Conservation (phyloP, 2,888 invertebrate genomes). For the Amphimallon solstitiale region DNA sequence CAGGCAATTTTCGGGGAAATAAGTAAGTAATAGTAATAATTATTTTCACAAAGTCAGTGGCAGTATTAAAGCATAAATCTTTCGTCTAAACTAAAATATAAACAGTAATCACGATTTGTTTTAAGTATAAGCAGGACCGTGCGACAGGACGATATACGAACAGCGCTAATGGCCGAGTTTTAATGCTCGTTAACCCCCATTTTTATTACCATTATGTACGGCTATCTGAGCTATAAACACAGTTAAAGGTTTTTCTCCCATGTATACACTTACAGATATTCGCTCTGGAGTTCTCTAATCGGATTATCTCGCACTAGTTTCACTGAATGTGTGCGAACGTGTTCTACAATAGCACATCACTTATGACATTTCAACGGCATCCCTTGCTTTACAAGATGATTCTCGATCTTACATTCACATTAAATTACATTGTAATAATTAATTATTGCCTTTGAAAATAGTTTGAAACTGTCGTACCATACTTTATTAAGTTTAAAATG, state of each 20-base stretch:
- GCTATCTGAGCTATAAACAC: conserved; percentile 45
- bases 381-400: conserved; percentile 8
- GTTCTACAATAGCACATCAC: neutral
- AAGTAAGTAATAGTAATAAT: neutral
- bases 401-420: conserved; percentile 11
- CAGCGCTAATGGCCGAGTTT: conserved; percentile 50
- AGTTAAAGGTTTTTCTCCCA: conserved; percentile 39
- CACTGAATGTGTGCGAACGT: conserved; percentile 21
- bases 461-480: too few relatives aligned
- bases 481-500: too few relatives aligned
- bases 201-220: conserved; percentile 49
- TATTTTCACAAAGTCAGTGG: conserved; percentile 14
- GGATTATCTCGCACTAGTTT: conserved; percentile 34
- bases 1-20: too few relatives aligned
- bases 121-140: conserved; percentile 40
- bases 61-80: conserved; percentile 35
- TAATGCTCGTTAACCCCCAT: conserved; percentile 51
- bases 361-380: conserved; percentile 22
- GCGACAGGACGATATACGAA: conserved; percentile 45
- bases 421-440: neutral
- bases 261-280: conserved; percentile 34
- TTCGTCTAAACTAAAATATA: conserved; percentile 34
- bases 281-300: conserved; percentile 32
- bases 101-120: conserved; percentile 40
- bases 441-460: neutral